Base-by-base conservation (phyloP, 2,797 vertebrate genomes). In the Chaetophractus vellerosus region DNA sequence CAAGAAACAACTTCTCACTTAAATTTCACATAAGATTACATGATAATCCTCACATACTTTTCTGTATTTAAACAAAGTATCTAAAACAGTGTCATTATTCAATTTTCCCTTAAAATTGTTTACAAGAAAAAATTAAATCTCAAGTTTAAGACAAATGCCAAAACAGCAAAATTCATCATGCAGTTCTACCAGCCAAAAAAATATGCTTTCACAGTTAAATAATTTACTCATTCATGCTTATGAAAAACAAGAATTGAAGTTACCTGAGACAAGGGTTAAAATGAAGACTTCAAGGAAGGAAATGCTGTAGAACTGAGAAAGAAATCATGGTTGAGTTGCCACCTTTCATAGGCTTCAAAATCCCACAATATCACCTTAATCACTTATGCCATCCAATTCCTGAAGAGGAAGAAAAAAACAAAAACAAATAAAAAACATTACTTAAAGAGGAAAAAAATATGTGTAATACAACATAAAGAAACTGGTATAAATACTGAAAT, bases 301-400 rank as follows among this genome's bases (percentile, higher is more conserved):
- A 97, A 96, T 87, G 96, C 93, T 98, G 97, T 36, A 93, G 93
- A 98, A 95, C 84, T 93, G 97, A 93, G 96, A 97, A 95, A 94
- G 94, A 96, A 95, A 97, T 89, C 97, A 98, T 98, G 96, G 94
- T 94, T 96, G 97, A 97, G 91, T 96, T 96, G 96, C 96, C 95
- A 96, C 81, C 93, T 96, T 95, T 97, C 91, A 74, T 2, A 96
- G 92, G 92, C 79, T 96, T 94, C 90, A 94, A 92, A 93, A 94
- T 89, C 91, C 76, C 92, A 95, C 85, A 89, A 59, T 74, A 92
- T 38, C 83, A 92, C 95, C 59, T 98, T 97, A 97, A 84, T 93
- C 93, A 93, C 68, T 97, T 93, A 95, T 61, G 88, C 92, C 94
- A 91, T 96, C 93, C 94, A 95, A 92, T 87, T 94, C 96, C 97